Evolutionary conservation across 2,888 invertebrate genomes (phyloP).

Genomic region (Parthenolecanium corni): DNA sequence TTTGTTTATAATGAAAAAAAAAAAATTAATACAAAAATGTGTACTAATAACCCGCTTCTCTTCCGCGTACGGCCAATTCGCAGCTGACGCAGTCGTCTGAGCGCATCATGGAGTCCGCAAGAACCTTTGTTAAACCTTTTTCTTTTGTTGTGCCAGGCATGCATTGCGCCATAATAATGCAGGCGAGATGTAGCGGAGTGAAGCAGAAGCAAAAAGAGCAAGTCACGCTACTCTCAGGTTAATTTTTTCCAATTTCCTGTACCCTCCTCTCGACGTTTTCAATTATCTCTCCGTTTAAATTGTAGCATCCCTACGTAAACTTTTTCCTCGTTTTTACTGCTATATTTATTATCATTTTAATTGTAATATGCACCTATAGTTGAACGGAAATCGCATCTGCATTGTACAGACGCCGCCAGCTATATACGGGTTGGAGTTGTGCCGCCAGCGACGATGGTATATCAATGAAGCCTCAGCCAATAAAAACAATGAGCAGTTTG

Average conservation of each 20-base stretch:
- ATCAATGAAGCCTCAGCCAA: slow-evolving; percentile 12
- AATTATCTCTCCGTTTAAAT: slow-evolving; percentile 15
- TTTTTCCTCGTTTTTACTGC: slow-evolving; percentile 1
- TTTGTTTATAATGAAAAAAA: too few species aligned
- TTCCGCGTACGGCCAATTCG: background rate
- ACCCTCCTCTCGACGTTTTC: slow-evolving; percentile 20
- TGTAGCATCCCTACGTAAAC: slow-evolving; percentile 13
- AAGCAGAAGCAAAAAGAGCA: background rate
- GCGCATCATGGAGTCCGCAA: slow-evolving; percentile 16
- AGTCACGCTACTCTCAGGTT: slow-evolving; percentile 21
- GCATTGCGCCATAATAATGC: slow-evolving; percentile 25
- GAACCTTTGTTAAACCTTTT: slow-evolving; percentile 24
- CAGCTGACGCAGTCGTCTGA: slow-evolving; percentile 23
- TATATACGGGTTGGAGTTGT: slow-evolving; percentile 12
- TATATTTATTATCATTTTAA: background rate
- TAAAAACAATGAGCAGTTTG: slow-evolving; percentile 1
- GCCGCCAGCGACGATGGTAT: background rate
- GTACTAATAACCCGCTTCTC: too few species aligned
- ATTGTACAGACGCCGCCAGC: slow-evolving; percentile 2
- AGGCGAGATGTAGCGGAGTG: background rate
- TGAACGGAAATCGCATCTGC: slow-evolving; percentile 10
- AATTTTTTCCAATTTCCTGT: slow-evolving; percentile 25
- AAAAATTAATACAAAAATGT: too few species aligned
- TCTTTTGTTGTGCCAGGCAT: slow-evolving; percentile 20
- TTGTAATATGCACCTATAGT: background rate